phyloP scores from a whole-genome alignment of 2,888 invertebrate species.

The Tetanocera ferruginea region DNA sequence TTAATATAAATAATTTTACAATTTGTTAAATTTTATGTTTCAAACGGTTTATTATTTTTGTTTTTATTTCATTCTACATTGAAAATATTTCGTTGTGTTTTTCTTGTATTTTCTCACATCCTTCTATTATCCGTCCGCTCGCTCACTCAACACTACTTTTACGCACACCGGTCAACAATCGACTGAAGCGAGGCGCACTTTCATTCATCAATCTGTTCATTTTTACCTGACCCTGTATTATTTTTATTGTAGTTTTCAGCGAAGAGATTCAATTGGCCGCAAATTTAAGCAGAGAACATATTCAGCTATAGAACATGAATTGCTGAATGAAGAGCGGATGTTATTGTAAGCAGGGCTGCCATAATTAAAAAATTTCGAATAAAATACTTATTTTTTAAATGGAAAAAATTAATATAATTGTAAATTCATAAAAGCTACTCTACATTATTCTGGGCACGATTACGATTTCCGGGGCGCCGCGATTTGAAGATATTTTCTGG shows the following conservation, averaged over 20 bases:
- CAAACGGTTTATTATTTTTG: not conserved
- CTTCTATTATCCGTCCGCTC: not conserved
- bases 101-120: not conserved
- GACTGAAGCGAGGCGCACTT: slow-evolving; percentile 43
- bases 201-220: slow-evolving; percentile 15
- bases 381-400: too few relatives aligned
- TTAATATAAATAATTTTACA: slow-evolving; percentile 37
- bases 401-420: too few relatives aligned
- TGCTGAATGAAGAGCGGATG: not conserved
- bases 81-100: not conserved
- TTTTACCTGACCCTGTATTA: slow-evolving; percentile 8
- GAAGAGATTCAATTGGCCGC: too few relatives aligned
- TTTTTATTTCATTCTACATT: slow-evolving; percentile 4
- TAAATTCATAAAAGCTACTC: too few relatives aligned
- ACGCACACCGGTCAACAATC: slow-evolving; percentile 46
- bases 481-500: too few relatives aligned
- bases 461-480: too few relatives aligned
- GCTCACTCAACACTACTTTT: slow-evolving; percentile 40
- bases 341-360: not conserved
- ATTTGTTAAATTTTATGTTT: slow-evolving; percentile 31
- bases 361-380: too few relatives aligned
- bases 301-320: not conserved
- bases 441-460: too few relatives aligned
- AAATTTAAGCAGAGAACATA: not conserved
- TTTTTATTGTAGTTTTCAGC: not conserved